A percentile compares a stretch with the other conserved stretches of the same genome.
Conservation (phyloP, 2,113 vertebrate species). For the Copsychus sechellarum region DNA sequence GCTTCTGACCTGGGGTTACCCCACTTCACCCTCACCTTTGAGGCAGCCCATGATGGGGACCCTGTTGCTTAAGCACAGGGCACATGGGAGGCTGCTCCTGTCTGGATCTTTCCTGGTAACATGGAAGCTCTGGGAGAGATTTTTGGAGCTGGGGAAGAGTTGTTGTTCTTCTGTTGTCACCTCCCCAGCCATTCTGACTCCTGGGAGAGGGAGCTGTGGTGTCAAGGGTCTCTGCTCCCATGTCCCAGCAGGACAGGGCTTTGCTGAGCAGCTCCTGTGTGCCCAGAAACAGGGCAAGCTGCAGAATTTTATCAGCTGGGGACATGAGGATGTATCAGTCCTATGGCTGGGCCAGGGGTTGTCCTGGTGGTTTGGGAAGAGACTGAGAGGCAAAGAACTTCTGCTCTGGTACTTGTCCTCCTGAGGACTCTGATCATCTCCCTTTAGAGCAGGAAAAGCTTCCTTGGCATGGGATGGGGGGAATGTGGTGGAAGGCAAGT, state of each 20-base stretch:
- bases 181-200: not conserved
- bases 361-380: not conserved
- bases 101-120: not conserved
- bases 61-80: not conserved
- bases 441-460: not conserved
- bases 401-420: not conserved
- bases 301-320: not conserved
- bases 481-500: not conserved
- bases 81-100: not conserved
- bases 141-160: not conserved
- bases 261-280: not conserved
- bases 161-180: accelerated
- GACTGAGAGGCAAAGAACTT: not conserved
- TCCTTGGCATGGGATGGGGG: not conserved
- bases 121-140: not conserved
- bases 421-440: not conserved
- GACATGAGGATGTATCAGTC: not conserved
- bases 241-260: not conserved
- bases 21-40: not conserved
- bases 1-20: not conserved
- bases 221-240: accelerated
- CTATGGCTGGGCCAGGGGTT: not conserved
- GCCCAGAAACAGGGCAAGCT: not conserved
- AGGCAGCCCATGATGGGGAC: not conserved
- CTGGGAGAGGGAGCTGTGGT: not conserved